Evolutionary conservation across 2,888 invertebrate species (phyloP).

Genomic region (Chaetogeoica ovagalla): DNA sequence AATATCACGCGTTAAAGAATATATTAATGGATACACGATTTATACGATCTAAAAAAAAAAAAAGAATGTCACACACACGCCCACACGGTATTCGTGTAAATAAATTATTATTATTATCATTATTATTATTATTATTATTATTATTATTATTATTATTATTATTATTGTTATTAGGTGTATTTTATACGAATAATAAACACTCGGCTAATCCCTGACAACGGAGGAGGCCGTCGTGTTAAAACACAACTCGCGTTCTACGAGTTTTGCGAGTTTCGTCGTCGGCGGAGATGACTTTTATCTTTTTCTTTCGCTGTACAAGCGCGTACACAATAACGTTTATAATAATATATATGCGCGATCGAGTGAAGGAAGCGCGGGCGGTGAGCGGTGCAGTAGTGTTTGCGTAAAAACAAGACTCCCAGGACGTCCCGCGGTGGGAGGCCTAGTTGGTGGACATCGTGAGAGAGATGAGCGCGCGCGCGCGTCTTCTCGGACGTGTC

Average conservation of each 20-base stretch:
- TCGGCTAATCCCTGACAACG: slow-evolving; percentile 14
- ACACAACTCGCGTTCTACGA: slow-evolving; percentile 9
- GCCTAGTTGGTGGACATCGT: slow-evolving; percentile 15
- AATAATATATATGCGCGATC: neutral
- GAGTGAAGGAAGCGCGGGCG: neutral
- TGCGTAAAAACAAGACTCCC: slow-evolving; percentile 43
- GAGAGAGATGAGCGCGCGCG: too few species aligned
- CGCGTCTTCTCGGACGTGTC: slow-evolving; percentile 31
- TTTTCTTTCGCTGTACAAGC: neutral
- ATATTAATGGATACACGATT: too few species aligned
- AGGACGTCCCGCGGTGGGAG: slow-evolving; percentile 40
- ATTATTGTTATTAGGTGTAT: too few species aligned
- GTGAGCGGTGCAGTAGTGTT: slow-evolving; percentile 11
- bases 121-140: too few species aligned
- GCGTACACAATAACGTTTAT: neutral
- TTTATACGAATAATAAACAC: neutral
- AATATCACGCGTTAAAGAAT: too few species aligned
- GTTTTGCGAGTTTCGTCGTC: slow-evolving; percentile 26
- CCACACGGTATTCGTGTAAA: too few species aligned
- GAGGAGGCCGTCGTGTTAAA: neutral
- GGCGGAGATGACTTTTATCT: slow-evolving; percentile 3
- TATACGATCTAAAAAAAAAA: too few species aligned
- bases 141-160: too few species aligned
- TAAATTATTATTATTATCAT: too few species aligned
- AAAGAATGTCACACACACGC: too few species aligned